Base-by-base conservation (phyloP, 2,888 invertebrate genomes). In the Xiphydria camelus region DNA sequence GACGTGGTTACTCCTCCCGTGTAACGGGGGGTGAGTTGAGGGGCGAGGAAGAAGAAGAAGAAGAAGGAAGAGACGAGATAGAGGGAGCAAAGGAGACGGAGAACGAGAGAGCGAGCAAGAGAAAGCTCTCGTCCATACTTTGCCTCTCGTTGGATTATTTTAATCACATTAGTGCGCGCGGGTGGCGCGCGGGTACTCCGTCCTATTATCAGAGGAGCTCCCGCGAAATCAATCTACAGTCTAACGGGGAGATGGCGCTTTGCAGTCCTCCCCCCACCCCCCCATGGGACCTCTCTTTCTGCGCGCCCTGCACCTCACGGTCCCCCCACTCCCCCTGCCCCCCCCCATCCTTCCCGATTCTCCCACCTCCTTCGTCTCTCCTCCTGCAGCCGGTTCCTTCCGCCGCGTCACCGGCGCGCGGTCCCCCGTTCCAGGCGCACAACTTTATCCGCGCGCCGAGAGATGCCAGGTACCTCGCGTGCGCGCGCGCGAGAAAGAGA, bases 141-240 rank as follows among this genome's bases (percentile, higher is more conserved):
- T 18, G 3, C 34, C 9, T 17, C 18, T 15, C 17, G n/a, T 9
- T 33, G 34, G 34, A 33, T 33, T 58, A 62, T 58, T 64, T 66
- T 60, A 64, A 66, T 64, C 64, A 58, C 62, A 61, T 64, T 61
- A 61, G 61, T 53, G 57, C 50, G 20, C 25, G 29, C 21, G 26
- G 43, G 17, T 2, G 10, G n/a, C 48, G 41, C 45, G 49, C 39
- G 35, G 49, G 38, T 46, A 45, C 47, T 48, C 37, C 41, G 47
- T 48, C 53, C 59, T 55, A 43, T 36, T 31, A 50, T 45, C 45
- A 49, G 51, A 51, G 53, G 56, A 55, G 57, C 56, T 55, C 57
- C 58, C 55, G 56, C 61, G 62, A 66, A 66, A 66, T 66, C 66
- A 66, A 66, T 66, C 64, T 66, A 59, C 51, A 57, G 51, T 62